These are phyloP conservation scores for Balaeniceps rex DNA, from an alignment of 2,113 vertebrate genomes.

Conservation along the genomic window DNA sequence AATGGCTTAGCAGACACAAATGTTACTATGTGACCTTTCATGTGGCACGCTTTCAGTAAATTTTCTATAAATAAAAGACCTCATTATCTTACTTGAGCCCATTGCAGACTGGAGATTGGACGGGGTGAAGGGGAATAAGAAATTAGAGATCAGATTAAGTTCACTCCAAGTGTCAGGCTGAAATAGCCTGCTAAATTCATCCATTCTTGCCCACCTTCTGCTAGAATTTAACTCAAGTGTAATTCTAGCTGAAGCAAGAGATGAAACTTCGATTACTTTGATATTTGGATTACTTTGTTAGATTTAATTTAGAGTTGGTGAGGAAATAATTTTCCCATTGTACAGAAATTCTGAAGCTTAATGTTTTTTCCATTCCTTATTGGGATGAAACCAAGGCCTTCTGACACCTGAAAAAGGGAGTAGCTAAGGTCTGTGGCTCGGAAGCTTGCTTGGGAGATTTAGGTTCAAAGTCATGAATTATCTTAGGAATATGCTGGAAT, in stretches of 20 bases:
- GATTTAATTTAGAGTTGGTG: background rate
- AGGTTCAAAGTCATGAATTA: background rate
- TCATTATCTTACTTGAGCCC: background rate
- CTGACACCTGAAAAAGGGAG: background rate
- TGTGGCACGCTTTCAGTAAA: background rate
- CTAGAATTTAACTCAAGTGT: background rate
- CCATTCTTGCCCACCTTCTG: background rate
- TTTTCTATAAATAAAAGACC: background rate
- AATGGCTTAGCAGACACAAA: background rate
- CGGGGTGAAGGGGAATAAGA: background rate
- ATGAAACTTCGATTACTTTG: background rate
- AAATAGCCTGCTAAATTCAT: background rate
- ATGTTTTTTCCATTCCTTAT: background rate
- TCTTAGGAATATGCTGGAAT: background rate
- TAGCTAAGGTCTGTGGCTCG: background rate
- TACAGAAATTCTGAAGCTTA: background rate
- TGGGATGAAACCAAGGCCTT: background rate
- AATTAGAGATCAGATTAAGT: background rate
- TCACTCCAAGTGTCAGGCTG: background rate
- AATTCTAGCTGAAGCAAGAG: background rate
- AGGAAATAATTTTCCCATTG: background rate
- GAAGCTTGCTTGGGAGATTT: background rate
- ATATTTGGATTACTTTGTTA: background rate
- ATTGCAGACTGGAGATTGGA: background rate
- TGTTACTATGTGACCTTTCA: background rate